phyloP scores from a whole-genome alignment of 2,113 vertebrate species.

The Ptychochromis oligacanthus region DNA sequence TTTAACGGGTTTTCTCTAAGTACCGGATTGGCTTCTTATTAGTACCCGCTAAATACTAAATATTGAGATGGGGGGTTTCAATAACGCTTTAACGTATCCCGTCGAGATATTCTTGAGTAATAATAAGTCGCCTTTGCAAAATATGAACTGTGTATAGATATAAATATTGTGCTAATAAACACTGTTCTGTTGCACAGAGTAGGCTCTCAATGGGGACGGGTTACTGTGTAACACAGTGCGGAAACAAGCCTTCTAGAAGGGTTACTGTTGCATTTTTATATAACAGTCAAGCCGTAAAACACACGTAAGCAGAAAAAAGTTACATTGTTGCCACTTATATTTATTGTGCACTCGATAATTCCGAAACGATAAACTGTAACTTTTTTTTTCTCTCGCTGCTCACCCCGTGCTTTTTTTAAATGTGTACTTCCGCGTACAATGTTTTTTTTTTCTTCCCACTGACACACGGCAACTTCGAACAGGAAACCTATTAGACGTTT shows the following conservation, averaged over 20 bases:
- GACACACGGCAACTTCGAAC: slow-evolving; percentile 78
- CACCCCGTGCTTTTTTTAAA: neutral
- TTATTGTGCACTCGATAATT: neutral
- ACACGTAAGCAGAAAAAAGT: neutral
- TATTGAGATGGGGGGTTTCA: neutral
- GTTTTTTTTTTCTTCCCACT: slow-evolving; percentile 62
- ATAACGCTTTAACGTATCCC: neutral
- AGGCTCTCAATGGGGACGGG: slow-evolving; percentile 54
- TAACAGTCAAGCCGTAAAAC: slow-evolving; percentile 44
- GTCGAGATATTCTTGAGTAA: neutral
- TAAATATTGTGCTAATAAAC: neutral
- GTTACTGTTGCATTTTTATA: slow-evolving; percentile 1
- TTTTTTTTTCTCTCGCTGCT: neutral
- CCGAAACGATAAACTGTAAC: fast-evolving
- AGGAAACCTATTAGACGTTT: slow-evolving; percentile 70
- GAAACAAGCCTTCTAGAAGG: slow-evolving; percentile 55
- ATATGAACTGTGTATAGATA: neutral
- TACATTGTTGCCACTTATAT: neutral
- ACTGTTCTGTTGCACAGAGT: neutral
- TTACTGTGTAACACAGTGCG: slow-evolving; percentile 78
- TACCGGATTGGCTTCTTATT: neutral
- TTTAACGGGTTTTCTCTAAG: neutral
- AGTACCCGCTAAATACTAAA: neutral
- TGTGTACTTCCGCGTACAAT: slow-evolving; percentile 81
- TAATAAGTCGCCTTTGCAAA: neutral